Evolutionary conservation across 2,888 invertebrate genomes (phyloP).

Genomic region (Polydesmus complanatus): DNA sequence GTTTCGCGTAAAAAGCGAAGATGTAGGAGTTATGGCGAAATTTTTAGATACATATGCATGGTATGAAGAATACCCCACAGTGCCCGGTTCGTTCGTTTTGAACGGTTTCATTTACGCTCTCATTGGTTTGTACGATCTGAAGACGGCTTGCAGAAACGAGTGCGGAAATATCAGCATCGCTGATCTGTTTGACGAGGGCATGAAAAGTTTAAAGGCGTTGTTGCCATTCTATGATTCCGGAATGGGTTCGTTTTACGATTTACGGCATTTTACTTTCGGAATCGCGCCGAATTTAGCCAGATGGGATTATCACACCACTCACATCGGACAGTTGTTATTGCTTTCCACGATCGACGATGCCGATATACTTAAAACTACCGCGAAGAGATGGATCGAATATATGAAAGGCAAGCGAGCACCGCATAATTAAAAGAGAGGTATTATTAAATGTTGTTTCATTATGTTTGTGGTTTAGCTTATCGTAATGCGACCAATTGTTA

Average conservation of each 20-base stretch:
- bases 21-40: conserved; percentile 68
- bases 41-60: conserved; percentile 78
- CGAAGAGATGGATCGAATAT: conserved; percentile 84
- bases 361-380: conserved; percentile 64
- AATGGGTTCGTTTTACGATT: conserved; percentile 87
- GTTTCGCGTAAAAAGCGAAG: conserved; percentile 54
- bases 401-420: conserved; percentile 88
- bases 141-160: conserved; percentile 48
- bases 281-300: conserved; percentile 87
- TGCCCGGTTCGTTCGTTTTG: conserved; percentile 83
- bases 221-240: conserved; percentile 88
- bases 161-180: conserved; percentile 36
- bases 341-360: conserved; percentile 62
- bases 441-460: too few species aligned
- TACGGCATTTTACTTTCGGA: conserved; percentile 79
- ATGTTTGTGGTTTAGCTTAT: too few species aligned
- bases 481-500: too few species aligned
- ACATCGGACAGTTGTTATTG: conserved; percentile 74
- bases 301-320: conserved; percentile 98
- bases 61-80: conserved; percentile 98
- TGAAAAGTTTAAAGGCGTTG: conserved; percentile 71
- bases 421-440: conserved; percentile 69
- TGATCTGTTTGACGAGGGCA: conserved; percentile 65
- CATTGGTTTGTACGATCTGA: conserved; percentile 89
- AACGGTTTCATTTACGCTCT: conserved; percentile 98